Evolutionary conservation across 2,797 vertebrate genomes (phyloP).

Genomic region (Halcyon badia): DNA sequence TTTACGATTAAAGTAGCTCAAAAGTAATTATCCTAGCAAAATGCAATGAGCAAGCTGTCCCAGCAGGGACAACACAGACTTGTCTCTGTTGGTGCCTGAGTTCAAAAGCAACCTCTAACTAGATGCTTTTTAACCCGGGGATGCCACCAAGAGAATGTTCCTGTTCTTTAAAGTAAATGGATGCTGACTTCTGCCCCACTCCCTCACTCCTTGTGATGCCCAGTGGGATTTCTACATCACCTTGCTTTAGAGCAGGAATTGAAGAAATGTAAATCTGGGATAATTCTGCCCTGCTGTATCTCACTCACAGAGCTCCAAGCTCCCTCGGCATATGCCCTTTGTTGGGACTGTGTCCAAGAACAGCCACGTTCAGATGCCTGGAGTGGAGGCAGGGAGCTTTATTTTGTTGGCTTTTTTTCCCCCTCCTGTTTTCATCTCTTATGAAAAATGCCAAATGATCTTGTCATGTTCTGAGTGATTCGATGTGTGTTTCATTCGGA

Average conservation of each 20-base stretch:
- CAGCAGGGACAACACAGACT: background rate
- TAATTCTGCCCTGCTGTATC: slow-evolving; percentile 4
- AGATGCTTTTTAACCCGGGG: slow-evolving; percentile 11
- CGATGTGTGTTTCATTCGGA: background rate
- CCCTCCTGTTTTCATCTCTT: slow-evolving; percentile 8
- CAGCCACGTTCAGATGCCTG: background rate
- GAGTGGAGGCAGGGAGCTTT: slow-evolving; percentile 3
- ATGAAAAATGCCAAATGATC: slow-evolving; percentile 32
- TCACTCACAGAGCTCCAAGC: background rate
- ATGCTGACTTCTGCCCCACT: slow-evolving; percentile 12
- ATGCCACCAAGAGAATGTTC: slow-evolving; percentile 8
- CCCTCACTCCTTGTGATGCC: background rate
- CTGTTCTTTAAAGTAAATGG: slow-evolving; percentile 28
- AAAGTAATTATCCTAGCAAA: slow-evolving; percentile 51
- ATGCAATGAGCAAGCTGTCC: slow-evolving; percentile 17
- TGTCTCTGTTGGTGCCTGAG: background rate
- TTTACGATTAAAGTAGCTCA: slow-evolving; percentile 20
- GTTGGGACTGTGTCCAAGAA: slow-evolving; percentile 52
- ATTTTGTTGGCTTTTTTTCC: background rate
- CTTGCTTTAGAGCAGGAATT: slow-evolving; percentile 54
- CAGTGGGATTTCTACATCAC: slow-evolving; percentile 37
- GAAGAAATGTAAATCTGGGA: slow-evolving; percentile 48
- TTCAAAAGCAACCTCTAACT: slow-evolving; percentile 33
- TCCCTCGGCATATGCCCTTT: slow-evolving; percentile 46
- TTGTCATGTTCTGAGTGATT: slow-evolving; percentile 37